Base-by-base conservation (phyloP, 1,140 invertebrate genomes). In the Drosophila quadrilineata region DNA sequence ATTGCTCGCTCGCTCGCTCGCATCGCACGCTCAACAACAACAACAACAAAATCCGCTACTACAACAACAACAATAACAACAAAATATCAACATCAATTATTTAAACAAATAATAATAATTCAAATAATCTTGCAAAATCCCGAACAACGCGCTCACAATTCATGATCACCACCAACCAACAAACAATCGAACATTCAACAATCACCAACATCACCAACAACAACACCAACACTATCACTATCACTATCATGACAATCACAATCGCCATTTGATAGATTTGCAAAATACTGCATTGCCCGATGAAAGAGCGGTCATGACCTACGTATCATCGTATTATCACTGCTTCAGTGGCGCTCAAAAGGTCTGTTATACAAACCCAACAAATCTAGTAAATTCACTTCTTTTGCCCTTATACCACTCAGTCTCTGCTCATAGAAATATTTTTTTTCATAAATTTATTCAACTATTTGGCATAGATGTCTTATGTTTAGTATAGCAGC, bases 301-400 rank as follows among this genome's bases (percentile, higher is more conserved):
- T 92, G 98, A 99, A 93, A 93, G 98, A 89, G 98, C 98, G 69
- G 97, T 99, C 88, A 99, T 99, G 98, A 99, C 98, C 71, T 99
- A 99, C 92, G 98, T 99, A 60, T 99, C 98, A 17, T 98, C 98
- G 56, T 99, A 99, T 93, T 99, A 99, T 93, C 98, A 99, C 93
- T 98, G 97, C 92, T 99, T 99, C 94, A 98, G 97, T 91, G 98
- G 98, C 89, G 97, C 98, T 75, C 97, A 99, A 93, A 99, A 99
- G 98, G 98, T 99, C 93, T 88, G 88, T 89, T 88, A 60, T 38
- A 71, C 54, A 57, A 45, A 36, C 54, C 49, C 14, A 12, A 33
- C 22, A 24, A 16, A 46, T 6, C 21, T 19, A 40, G 29, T 5
- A 57, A 26, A 38, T 17, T 38, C 12, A 0, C 16, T 28, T 2